Evolutionary conservation across 2,113 vertebrate genomes (phyloP).

Genomic region (Aythya baeri): DNA sequence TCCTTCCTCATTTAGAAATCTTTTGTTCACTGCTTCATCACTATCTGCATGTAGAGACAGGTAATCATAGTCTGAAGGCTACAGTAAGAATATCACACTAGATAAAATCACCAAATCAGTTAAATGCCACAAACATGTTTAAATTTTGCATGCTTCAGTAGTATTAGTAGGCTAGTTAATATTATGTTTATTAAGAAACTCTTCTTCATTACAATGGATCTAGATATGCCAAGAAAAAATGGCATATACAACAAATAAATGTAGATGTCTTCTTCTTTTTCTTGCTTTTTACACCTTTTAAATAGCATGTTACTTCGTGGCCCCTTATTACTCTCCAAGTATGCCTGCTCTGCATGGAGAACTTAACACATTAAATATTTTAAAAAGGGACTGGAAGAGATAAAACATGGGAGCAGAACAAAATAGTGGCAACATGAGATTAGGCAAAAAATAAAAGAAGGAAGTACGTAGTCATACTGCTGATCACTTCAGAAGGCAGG

Average conservation of each 20-base stretch:
- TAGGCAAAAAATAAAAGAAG: accelerated
- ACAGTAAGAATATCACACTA: not conserved
- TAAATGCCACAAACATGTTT: not conserved
- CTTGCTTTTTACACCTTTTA: not conserved
- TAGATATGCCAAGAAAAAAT: not conserved
- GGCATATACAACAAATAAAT: not conserved
- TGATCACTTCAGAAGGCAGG: not conserved
- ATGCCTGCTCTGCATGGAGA: not conserved
- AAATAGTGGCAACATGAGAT: not conserved
- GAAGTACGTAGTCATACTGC: not conserved
- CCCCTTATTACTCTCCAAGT: not conserved
- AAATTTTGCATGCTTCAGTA: slow-evolving; percentile 15
- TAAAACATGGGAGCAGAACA: not conserved
- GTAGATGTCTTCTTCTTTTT: not conserved
- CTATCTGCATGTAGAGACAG: slow-evolving; percentile 37
- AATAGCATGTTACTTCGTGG: not conserved
- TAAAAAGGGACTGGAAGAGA: not conserved
- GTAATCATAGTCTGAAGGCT: not conserved
- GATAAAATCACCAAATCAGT: slow-evolving; percentile 15
- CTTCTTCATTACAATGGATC: not conserved
- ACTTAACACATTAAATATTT: not conserved
- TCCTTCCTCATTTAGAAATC: not conserved
- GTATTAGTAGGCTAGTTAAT: not conserved
- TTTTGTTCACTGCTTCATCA: slow-evolving; percentile 21
- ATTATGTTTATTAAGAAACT: not conserved